These are phyloP conservation scores for Pinna nobilis DNA, from an alignment of 1,140 invertebrate genomes.

Conservation along the genomic window DNA sequence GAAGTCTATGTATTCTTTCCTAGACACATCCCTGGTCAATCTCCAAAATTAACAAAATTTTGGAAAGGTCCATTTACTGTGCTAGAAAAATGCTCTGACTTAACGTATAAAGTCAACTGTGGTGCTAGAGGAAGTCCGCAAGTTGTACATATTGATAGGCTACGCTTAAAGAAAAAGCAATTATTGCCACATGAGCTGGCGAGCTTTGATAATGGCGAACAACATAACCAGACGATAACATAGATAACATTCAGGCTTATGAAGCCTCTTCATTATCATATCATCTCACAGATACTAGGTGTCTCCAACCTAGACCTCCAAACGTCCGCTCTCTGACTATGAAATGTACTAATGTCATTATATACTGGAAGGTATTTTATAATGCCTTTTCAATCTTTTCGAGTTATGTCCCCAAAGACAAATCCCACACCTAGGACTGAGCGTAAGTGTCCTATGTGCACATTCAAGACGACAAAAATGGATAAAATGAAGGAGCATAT, in stretches of 20 bases:
- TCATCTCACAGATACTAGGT: no score
- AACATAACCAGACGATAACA: no score
- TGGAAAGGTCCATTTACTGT: not conserved
- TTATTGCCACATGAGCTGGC: no score
- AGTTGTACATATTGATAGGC: not conserved
- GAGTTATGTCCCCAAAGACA: not conserved
- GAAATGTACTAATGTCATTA: no score
- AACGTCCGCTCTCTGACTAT: no score
- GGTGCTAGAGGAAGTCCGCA: not conserved
- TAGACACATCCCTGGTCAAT: not conserved
- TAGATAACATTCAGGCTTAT: no score
- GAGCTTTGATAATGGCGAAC: no score
- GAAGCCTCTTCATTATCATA: no score
- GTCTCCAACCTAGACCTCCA: no score
- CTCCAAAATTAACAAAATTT: not conserved
- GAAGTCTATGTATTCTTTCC: slow-evolving; percentile 4
- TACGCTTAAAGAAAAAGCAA: no score
- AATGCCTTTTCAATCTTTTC: not conserved
- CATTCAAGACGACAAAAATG: not conserved
- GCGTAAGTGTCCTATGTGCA: not conserved
- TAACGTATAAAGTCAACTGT: slow-evolving; percentile 3
- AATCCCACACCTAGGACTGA: not conserved
- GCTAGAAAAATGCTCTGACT: slow-evolving; percentile 4
- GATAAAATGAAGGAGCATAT: not conserved
- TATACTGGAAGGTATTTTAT: no score